Evolutionary conservation across 2,888 invertebrate species (phyloP).

Genomic region (Crematogaster levior): DNA sequence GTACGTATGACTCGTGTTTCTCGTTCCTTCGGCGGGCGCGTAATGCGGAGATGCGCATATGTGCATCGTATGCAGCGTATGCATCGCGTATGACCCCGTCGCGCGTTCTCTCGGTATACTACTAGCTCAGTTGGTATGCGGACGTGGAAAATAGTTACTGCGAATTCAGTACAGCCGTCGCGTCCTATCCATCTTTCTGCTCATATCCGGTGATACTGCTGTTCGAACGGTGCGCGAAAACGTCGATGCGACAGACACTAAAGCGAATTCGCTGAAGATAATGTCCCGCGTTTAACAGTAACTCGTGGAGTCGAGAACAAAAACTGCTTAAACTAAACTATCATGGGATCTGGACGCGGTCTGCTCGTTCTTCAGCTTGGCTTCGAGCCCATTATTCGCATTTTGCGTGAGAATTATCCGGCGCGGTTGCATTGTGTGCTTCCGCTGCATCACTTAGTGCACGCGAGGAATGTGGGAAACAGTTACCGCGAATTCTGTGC

Average conservation of each 20-base stretch:
- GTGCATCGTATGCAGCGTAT: slow-evolving; percentile 6
- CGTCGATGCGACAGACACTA: slow-evolving; percentile 9
- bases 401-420: slow-evolving; percentile 49
- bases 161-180: slow-evolving; percentile 58
- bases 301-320: slow-evolving; percentile 16
- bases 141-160: slow-evolving; percentile 64
- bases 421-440: slow-evolving; percentile 42
- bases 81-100: slow-evolving; percentile 10
- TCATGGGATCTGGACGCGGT: slow-evolving; percentile 6
- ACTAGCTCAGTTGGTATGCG: slow-evolving; percentile 41
- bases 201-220: not conserved
- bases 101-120: slow-evolving; percentile 47
- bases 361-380: slow-evolving; percentile 29
- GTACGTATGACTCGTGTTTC: slow-evolving; percentile 57
- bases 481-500: slow-evolving; percentile 62
- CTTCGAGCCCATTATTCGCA: slow-evolving; percentile 42
- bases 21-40: slow-evolving; percentile 46
- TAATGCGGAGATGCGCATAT: slow-evolving; percentile 35
- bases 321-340: slow-evolving; percentile 27
- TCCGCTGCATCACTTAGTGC: slow-evolving; percentile 66
- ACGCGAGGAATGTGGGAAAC: slow-evolving; percentile 68
- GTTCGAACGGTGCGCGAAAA: not conserved
- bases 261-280: not conserved
- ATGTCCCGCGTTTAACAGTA: not conserved
- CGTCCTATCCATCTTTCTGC: slow-evolving; percentile 41